phyloP scores from a whole-genome alignment of 1,140 invertebrate genomes.

The Lucilia cuprina region DNA sequence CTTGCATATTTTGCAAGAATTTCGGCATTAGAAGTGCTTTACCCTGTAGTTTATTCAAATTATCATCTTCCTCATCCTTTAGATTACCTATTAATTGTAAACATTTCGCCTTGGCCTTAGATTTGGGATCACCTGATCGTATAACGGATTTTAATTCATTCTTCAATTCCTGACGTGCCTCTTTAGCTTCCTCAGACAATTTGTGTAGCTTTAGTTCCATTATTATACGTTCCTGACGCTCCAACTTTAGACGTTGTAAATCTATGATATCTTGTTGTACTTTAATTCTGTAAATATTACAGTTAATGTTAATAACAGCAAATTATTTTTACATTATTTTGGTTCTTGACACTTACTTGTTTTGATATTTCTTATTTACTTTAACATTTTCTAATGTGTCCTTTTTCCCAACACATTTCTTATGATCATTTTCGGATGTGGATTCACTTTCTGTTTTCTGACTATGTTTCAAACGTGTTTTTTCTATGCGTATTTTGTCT shows the following conservation, averaged over 20 bases:
- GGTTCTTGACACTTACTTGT: constrained; percentile 47
- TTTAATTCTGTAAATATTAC: constrained; percentile 64
- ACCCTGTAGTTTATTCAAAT: constrained; percentile 61
- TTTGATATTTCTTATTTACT: constrained; percentile 56
- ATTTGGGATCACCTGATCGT: constrained; percentile 65
- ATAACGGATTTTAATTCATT: constrained; percentile 68
- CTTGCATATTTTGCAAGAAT: constrained; percentile 71
- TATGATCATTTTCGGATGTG: background rate
- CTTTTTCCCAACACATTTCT: constrained; percentile 40
- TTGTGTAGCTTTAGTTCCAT: constrained; percentile 71
- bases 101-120: constrained; percentile 67
- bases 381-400: constrained; percentile 44
- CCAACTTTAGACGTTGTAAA: constrained; percentile 68
- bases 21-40: constrained; percentile 69
- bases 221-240: constrained; percentile 70
- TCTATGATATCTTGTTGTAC: constrained; percentile 72
- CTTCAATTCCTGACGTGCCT: constrained; percentile 67
- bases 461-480: constrained; percentile 42
- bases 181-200: constrained; percentile 67
- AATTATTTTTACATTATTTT: background rate
- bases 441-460: background rate
- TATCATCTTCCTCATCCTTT: constrained; percentile 56
- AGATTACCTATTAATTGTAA: constrained; percentile 65
- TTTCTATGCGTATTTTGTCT: constrained; percentile 60
- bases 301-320: too few species aligned